phyloP scores from a whole-genome alignment of 2,113 vertebrate species.

The Melanerpes formicivorus region DNA sequence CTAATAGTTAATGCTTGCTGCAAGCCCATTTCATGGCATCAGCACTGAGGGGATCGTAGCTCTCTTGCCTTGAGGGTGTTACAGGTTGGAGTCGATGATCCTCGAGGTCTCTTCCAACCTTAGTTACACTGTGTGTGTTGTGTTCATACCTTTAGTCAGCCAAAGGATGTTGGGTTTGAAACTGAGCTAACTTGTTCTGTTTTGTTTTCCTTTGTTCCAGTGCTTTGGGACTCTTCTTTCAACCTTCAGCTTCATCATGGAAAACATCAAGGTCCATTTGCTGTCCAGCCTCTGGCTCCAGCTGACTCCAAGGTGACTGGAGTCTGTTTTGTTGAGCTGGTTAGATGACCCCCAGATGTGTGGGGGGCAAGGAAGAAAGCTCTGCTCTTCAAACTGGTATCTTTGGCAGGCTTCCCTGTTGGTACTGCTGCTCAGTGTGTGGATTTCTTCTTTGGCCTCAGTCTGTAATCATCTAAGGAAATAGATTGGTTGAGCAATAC shows the following conservation, averaged over 20 bases:
- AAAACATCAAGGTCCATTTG: conserved; percentile 85
- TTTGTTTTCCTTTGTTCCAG: conserved; percentile 73
- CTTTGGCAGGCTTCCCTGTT: conserved; percentile 46
- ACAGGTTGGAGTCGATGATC: no score
- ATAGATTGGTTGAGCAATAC: conserved; percentile 60
- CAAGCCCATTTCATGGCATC: not conserved
- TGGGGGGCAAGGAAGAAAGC: not conserved
- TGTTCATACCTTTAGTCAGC: not conserved
- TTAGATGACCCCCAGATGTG: not conserved
- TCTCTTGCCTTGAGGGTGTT: not conserved
- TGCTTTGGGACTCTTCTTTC: conserved; percentile 86
- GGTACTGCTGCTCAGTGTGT: conserved; percentile 43
- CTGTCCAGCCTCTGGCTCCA: conserved; percentile 82
- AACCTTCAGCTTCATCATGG: conserved; percentile 81
- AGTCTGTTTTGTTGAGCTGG: not conserved
- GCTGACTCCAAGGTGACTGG: conserved; percentile 77
- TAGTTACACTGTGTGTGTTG: not conserved
- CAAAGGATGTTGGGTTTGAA: not conserved
- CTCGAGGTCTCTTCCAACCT: no score
- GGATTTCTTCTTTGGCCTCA: conserved; percentile 61
- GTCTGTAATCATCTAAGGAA: conserved; percentile 53
- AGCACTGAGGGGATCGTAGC: not conserved
- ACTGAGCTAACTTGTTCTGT: not conserved
- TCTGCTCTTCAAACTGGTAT: not conserved
- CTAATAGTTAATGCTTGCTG: not conserved